These are phyloP conservation scores for Dicroscelio sp. DNA, from an alignment of 2,888 invertebrate species.

Conservation along the genomic window DNA sequence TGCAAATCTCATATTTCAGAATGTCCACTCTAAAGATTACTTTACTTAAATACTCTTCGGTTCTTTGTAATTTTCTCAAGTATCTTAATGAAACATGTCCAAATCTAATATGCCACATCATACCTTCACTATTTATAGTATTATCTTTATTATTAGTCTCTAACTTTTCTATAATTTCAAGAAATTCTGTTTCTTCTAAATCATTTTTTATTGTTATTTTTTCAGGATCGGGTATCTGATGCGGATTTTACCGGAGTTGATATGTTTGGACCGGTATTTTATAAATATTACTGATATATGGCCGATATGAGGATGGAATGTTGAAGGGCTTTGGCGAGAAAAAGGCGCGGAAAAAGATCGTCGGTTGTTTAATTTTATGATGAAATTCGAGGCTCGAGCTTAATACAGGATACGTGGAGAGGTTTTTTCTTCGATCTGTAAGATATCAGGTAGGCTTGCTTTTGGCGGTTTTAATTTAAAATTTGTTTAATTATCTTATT, in stretches of 20 bases:
- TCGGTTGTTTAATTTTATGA: background rate
- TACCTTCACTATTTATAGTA: background rate
- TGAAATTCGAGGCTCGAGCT: background rate
- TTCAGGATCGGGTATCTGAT: slow-evolving; percentile 39
- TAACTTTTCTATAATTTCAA: background rate
- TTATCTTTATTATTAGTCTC: background rate
- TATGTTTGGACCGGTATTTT: slow-evolving; percentile 43
- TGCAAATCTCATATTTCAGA: slow-evolving; percentile 81
- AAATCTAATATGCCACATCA: slow-evolving; percentile 21
- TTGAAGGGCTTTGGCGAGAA: background rate
- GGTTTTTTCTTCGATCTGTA: no score
- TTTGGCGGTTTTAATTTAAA: no score
- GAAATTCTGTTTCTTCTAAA: background rate
- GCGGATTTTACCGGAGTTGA: slow-evolving; percentile 19
- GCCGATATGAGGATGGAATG: slow-evolving; percentile 2
- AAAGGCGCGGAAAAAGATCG: background rate
- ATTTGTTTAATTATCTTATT: no score
- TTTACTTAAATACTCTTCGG: background rate
- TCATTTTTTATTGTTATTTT: no score
- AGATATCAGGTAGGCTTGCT: no score
- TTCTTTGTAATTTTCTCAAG: slow-evolving; percentile 1
- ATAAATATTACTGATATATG: no score
- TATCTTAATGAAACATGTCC: slow-evolving; percentile 6
- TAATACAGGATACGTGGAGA: no score
- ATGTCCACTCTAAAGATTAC: slow-evolving; percentile 52